phyloP scores from a whole-genome alignment of 2,888 invertebrate species.

The Eristalinus aeneus region DNA sequence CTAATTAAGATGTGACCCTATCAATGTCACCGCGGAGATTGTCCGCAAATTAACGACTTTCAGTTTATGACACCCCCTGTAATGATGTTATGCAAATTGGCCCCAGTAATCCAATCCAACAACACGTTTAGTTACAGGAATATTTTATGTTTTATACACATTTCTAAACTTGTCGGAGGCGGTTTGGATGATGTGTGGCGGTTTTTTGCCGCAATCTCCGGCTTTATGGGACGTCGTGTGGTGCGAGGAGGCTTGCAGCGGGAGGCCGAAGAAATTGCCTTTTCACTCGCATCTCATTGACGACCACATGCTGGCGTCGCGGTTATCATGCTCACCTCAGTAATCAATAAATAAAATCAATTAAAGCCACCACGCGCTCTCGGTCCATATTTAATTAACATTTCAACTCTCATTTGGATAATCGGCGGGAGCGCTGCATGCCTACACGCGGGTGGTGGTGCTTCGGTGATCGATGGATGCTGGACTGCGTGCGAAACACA shows the following conservation, averaged over 20 bases:
- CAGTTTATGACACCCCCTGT: slow-evolving; percentile 39
- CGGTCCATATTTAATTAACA: slow-evolving; percentile 10
- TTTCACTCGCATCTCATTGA: background rate
- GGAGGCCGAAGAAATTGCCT: background rate
- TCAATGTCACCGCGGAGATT: slow-evolving; percentile 19
- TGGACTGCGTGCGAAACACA: too few relatives aligned
- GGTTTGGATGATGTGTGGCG: background rate
- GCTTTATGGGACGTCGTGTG: background rate
- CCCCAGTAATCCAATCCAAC: background rate
- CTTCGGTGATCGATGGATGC: background rate
- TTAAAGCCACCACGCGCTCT: slow-evolving; percentile 5
- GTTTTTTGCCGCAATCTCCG: background rate
- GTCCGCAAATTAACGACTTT: slow-evolving; percentile 39
- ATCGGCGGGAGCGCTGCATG: background rate
- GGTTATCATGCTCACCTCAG: slow-evolving; percentile 9
- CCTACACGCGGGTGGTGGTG: background rate
- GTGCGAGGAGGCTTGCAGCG: slow-evolving; percentile 11
- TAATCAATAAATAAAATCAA: slow-evolving; percentile 15
- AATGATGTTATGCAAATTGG: slow-evolving; percentile 32
- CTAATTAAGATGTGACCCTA: slow-evolving; percentile 43
- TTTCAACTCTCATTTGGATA: slow-evolving; percentile 6
- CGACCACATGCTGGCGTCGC: slow-evolving; percentile 18
- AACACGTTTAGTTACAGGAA: slow-evolving; percentile 11
- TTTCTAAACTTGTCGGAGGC: slow-evolving; percentile 16
- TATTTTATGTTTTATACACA: slow-evolving; percentile 19